phyloP scores from a whole-genome alignment of 2,888 invertebrate species.

The Drosophila algonquin region DNA sequence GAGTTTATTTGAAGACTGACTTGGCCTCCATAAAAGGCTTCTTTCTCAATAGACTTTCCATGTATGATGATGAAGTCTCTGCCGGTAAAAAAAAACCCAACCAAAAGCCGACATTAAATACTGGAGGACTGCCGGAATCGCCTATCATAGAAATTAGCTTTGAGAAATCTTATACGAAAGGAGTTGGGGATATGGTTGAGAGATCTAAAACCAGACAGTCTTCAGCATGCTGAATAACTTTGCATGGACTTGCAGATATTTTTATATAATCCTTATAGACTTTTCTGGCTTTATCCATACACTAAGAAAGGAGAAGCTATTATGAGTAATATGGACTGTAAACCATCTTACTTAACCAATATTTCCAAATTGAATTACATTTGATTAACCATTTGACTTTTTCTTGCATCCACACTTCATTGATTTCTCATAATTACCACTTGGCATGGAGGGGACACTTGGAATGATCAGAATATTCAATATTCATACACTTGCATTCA shows the following conservation, averaged over 20 bases:
- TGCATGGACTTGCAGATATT: background rate
- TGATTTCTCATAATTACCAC: background rate
- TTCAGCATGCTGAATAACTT: background rate
- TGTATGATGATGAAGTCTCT: background rate
- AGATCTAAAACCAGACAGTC: background rate
- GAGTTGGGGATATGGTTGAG: background rate
- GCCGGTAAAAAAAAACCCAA: background rate
- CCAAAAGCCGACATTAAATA: background rate
- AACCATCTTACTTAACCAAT: background rate
- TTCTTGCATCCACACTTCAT: background rate
- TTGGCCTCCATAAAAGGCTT: background rate
- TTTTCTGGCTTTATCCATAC: background rate
- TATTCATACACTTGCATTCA: conserved; percentile 29
- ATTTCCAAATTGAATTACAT: background rate
- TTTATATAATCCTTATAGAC: background rate
- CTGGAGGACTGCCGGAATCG: background rate
- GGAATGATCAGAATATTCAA: background rate
- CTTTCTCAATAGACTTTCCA: background rate
- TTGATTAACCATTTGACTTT: conserved; percentile 14
- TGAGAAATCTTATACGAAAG: too few relatives aligned
- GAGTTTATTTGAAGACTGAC: background rate
- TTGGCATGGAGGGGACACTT: background rate
- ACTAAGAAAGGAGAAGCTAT: background rate
- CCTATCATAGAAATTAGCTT: background rate
- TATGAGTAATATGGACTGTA: too few relatives aligned